These are phyloP conservation scores for Amyelois transitella DNA, from an alignment of 1,140 invertebrate species.

Conservation along the genomic window DNA sequence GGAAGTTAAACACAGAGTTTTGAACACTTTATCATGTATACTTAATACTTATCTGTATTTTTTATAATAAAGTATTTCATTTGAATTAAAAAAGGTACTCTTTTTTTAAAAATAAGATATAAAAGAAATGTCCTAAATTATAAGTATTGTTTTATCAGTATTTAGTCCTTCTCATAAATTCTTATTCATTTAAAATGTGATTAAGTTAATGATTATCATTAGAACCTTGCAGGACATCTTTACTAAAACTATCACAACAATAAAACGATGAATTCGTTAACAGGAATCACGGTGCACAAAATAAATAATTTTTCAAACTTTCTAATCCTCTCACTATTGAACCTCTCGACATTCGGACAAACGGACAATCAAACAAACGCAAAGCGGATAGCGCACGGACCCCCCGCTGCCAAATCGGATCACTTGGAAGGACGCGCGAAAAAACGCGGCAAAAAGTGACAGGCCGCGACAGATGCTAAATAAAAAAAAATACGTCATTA, in stretches of 20 bases:
- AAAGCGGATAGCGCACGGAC: constrained; percentile 37
- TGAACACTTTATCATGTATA: no score
- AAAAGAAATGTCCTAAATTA: neutral
- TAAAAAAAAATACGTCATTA: constrained; percentile 50
- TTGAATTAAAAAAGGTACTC: neutral
- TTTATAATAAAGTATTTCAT: neutral
- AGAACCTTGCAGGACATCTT: no score
- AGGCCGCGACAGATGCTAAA: constrained; percentile 53
- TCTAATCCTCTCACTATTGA: constrained; percentile 43
- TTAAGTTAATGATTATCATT: no score
- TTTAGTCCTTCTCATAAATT: no score
- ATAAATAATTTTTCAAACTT: constrained; percentile 12
- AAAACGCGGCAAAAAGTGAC: constrained; percentile 33
- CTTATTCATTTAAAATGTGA: no score
- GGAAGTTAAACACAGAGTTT: no score
- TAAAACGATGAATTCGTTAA: no score
- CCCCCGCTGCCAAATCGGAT: constrained; percentile 61
- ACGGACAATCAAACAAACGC: constrained; percentile 50
- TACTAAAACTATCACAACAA: no score
- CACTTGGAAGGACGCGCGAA: constrained; percentile 36
- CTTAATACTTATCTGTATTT: neutral
- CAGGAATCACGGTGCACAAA: neutral
- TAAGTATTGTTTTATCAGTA: no score
- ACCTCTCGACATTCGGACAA: constrained; percentile 16
- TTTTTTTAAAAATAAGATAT: neutral